phyloP scores from a whole-genome alignment of 2,113 vertebrate species.

The Pipra filicauda region DNA sequence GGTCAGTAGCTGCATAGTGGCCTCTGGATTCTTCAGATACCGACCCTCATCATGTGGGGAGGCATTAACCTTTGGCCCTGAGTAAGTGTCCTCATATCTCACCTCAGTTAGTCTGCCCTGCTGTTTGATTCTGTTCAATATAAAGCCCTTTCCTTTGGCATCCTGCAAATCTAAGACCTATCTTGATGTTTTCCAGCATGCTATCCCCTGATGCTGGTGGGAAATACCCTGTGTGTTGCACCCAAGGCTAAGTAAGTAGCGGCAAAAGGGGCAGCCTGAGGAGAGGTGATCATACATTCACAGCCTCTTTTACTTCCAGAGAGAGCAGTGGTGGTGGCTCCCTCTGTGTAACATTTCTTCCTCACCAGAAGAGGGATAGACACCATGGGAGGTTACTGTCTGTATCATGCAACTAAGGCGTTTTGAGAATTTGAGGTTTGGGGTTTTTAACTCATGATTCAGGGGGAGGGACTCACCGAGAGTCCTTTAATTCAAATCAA shows the following conservation, averaged over 20 bases:
- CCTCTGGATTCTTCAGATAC: slow-evolving; percentile 16
- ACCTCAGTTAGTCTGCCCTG: neutral
- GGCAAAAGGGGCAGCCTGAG: neutral
- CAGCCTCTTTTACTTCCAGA: neutral
- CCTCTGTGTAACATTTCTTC: neutral
- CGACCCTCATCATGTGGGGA: neutral
- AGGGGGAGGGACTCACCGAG: neutral
- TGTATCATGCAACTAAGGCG: neutral
- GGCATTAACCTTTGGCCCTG: slow-evolving; percentile 8
- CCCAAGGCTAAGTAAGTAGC: neutral
- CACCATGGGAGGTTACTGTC: neutral
- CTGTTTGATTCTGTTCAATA: neutral
- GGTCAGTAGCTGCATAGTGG: neutral
- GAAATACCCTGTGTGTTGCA: neutral
- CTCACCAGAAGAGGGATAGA: neutral
- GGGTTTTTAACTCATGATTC: neutral
- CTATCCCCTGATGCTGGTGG: neutral
- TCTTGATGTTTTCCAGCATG: neutral
- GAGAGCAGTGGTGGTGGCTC: neutral
- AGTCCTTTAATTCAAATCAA: neutral
- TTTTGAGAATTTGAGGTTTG: neutral
- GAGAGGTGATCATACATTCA: accelerated
- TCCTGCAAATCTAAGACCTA: neutral
- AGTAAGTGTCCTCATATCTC: slow-evolving; percentile 4
- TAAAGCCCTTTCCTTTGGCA: neutral